phyloP scores from a whole-genome alignment of 2,888 invertebrate genomes.

The Pachycephus smyrnensis region DNA sequence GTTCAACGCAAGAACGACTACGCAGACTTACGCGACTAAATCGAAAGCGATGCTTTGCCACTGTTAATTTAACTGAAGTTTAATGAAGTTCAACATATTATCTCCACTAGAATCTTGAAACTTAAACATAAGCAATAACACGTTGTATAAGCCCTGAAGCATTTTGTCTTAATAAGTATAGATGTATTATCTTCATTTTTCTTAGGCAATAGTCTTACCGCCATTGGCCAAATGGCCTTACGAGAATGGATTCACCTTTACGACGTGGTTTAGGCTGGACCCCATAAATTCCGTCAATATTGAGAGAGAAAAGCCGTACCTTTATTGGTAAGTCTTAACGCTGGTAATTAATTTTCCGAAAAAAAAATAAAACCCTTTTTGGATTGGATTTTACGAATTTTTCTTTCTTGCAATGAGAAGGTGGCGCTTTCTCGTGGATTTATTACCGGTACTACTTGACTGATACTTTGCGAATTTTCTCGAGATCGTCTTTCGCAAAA shows the following conservation, averaged over 20 bases:
- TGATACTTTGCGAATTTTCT: background rate
- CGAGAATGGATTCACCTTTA: conserved; percentile 99
- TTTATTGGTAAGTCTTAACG: conserved; percentile 85
- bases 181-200: conserved; percentile 39
- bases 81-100: background rate
- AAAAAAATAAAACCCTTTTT: background rate
- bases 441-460: too few species aligned
- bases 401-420: background rate
- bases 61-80: background rate
- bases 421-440: background rate
- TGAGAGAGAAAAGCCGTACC: conserved; percentile 97
- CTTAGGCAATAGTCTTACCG: conserved; percentile 95
- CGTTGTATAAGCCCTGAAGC: background rate
- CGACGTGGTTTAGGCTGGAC: conserved; percentile 99
- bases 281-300: conserved; percentile 98
- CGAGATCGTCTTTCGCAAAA: background rate
- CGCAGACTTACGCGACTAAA: background rate
- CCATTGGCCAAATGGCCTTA: conserved; percentile 99
- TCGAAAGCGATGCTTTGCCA: background rate
- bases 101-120: background rate
- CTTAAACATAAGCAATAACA: background rate
- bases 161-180: background rate
- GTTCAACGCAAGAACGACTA: conserved; percentile 4
- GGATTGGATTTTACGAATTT: background rate
- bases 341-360: background rate